Evolutionary conservation across 2,797 vertebrate genomes (phyloP), one percentile per base, ranked within the genome.

Genomic region (Gambusia yucatana): DNA sequence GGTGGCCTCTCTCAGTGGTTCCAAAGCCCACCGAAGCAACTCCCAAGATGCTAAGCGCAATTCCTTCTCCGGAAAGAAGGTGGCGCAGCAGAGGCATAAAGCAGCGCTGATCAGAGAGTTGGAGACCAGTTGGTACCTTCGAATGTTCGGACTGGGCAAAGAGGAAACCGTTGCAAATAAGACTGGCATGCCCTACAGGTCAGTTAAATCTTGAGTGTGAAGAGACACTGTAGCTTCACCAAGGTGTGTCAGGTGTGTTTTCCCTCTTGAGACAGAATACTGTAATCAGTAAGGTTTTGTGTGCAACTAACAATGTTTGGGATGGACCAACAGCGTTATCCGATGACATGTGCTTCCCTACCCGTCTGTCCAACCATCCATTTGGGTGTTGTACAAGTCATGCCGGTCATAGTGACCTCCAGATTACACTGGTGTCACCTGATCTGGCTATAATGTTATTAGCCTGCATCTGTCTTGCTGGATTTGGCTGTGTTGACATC

Each of bases 101-200:
- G 96, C 95, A 30, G 93, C 94, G 0, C 89, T 97, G 67, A 95
- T 97, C 77, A 93, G 96, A 16, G 97, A 98, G 86, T 93, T 97
- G 91, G 98, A 99, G 95, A 98, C 97, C 95, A 97, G 85, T 93
- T 98, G 97, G 97, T 99, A 98, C 94, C 94, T 99, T 77, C 96
- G 96, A 84, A 93, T 97, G 82, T 97, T 95, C 4, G 97, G 97
- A 72, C 91, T 98, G 76, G 96, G 96, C 70, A 94, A 92, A 65
- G 97, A 98, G 82, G 96, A 95, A 85, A 96, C 96, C 20, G 94
- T 97, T 0, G 95, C 97, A 76, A 90, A 92, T 86, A 95, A 92
- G 90, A 97, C 97, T 0, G 96, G 97, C 36, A 99, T 99, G 98
- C 95, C 94, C 3, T 98, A 99, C 96, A 97, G 98, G 98, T 99